These are phyloP conservation scores for Gymnopithys bicolor DNA, from an alignment of 2,797 vertebrate genomes.

Conservation along the genomic window DNA sequence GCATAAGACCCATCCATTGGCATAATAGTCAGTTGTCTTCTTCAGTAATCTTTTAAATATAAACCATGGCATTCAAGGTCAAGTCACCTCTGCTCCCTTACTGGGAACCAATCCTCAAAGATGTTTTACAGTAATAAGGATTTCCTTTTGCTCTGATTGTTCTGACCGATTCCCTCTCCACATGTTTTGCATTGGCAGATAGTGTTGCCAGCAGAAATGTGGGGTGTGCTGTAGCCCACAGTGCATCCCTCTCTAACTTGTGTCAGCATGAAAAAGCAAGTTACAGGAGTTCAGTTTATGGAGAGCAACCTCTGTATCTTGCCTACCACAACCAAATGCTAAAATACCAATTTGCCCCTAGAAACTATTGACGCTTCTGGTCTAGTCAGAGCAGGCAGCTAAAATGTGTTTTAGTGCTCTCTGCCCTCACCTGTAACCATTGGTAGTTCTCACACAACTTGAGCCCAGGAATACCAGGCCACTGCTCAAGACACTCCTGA, in stretches of 20 bases:
- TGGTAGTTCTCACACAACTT: neutral
- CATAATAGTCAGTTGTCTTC: neutral
- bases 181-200: neutral
- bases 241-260: neutral
- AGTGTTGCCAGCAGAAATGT: neutral
- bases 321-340: accelerated
- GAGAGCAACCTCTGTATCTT: neutral
- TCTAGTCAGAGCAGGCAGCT: neutral
- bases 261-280: neutral
- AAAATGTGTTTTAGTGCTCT: neutral
- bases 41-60: neutral
- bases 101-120: neutral
- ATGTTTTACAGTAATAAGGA: neutral
- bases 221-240: neutral
- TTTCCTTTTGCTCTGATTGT: neutral
- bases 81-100: neutral
- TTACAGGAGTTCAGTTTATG: neutral
- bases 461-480: neutral
- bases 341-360: neutral
- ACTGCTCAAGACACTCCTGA: neutral
- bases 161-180: neutral
- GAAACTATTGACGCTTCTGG: neutral
- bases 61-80: neutral
- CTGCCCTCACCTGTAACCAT: neutral
- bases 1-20: neutral